A percentile compares a stretch with the other conserved stretches of the same genome.
Conservation (phyloP, 2,113 vertebrate species). For the Heliornis fulica region DNA sequence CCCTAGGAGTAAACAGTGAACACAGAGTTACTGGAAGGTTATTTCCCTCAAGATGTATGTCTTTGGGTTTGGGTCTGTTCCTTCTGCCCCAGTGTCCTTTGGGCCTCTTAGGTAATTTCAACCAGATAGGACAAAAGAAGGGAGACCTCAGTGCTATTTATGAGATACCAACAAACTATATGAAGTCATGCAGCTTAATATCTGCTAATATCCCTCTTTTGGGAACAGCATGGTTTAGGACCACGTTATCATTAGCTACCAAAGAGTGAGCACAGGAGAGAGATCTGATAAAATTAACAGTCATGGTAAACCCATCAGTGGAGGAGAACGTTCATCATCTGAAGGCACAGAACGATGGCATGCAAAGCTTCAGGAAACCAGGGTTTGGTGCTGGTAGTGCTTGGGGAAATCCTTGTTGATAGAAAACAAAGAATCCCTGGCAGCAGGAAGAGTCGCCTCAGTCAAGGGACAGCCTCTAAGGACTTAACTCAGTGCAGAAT, state of each 20-base stretch:
- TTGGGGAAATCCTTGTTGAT: background rate
- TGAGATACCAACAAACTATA: background rate
- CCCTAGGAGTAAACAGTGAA: background rate
- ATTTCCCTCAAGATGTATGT: background rate
- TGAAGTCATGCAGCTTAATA: background rate
- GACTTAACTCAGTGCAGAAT: background rate
- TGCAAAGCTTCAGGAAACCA: background rate
- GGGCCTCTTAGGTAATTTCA: background rate
- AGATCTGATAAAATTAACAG: background rate
- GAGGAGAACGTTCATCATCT: background rate
- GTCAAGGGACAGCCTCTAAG: background rate
- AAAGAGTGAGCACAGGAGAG: background rate
- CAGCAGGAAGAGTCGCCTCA: background rate
- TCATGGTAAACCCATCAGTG: background rate
- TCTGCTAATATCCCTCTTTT: background rate
- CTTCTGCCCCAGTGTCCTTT: background rate
- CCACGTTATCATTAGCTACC: background rate
- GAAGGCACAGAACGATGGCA: background rate
- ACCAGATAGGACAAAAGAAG: background rate
- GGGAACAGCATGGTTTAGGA: background rate
- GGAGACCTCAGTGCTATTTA: background rate
- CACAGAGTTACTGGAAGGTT: background rate
- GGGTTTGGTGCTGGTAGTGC: background rate
- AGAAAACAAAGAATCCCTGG: background rate
- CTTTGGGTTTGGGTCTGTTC: background rate